Evolutionary conservation across 2,888 invertebrate genomes (phyloP).

Genomic region (Azorinus chamasolen): DNA sequence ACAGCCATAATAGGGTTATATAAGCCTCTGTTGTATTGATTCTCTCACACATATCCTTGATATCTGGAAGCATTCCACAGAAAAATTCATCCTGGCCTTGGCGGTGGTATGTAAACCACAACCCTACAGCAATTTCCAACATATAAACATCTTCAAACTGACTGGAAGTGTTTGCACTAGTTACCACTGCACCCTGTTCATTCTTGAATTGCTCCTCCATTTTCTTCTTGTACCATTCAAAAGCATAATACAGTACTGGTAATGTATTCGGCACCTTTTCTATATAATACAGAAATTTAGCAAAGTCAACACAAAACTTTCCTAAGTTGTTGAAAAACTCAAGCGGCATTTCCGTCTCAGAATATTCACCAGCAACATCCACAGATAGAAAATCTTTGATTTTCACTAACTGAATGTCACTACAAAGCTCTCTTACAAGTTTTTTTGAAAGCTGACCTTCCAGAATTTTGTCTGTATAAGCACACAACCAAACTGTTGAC

Average conservation of each 20-base stretch:
- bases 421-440: constrained; percentile 46
- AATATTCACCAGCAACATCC: constrained; percentile 41
- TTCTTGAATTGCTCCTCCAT: neutral
- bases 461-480: constrained; percentile 59
- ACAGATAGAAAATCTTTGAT: constrained; percentile 49
- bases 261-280: constrained; percentile 38
- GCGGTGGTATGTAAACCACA: too few relatives aligned
- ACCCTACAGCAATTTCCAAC: too few relatives aligned
- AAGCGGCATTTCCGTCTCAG: constrained; percentile 46
- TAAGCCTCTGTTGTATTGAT: too few relatives aligned
- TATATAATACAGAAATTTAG: constrained; percentile 38
- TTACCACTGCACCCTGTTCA: too few relatives aligned
- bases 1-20: too few relatives aligned
- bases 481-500: constrained; percentile 60
- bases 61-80: too few relatives aligned
- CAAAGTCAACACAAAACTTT: constrained; percentile 57
- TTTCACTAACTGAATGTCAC: constrained; percentile 31
- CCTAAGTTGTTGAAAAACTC: constrained; percentile 25
- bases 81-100: too few relatives aligned
- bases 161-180: too few relatives aligned
- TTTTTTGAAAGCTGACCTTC: constrained; percentile 59
- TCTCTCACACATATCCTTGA: too few relatives aligned
- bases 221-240: constrained; percentile 13
- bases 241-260: constrained; percentile 38
- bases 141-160: too few relatives aligned